Percentiles rank a stretch among this genome's conserved stretches.
Evolutionary conservation across 2,113 vertebrate species (phyloP).

Genomic region (Larimichthys polyactis): DNA sequence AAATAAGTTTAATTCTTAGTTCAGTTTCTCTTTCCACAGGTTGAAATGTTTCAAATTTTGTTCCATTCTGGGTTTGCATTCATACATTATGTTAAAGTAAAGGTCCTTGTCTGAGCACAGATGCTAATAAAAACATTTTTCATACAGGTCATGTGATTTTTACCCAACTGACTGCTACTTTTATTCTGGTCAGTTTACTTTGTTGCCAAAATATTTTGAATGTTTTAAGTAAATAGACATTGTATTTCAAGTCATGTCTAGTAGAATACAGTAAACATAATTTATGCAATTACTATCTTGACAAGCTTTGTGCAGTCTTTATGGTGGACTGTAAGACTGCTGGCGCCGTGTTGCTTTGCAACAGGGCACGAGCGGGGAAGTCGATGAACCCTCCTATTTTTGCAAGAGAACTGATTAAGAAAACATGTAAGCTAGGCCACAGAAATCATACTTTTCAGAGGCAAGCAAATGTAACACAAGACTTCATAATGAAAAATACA

Average conservation of each 20-base stretch:
- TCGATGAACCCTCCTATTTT: conserved; percentile 8
- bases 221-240: background rate
- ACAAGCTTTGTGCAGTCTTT: background rate
- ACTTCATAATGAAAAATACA: conserved; percentile 67
- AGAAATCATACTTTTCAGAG: conserved; percentile 39
- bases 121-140: background rate
- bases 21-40: background rate
- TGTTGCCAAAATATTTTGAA: background rate
- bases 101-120: background rate
- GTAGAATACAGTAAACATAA: background rate
- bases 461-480: conserved; percentile 58
- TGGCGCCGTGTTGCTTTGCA: conserved; percentile 3
- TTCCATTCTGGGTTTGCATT: background rate
- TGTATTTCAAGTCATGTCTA: background rate
- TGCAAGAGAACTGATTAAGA: background rate
- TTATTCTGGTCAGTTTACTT: background rate
- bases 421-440: conserved; percentile 21
- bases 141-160: background rate
- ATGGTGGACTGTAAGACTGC: background rate
- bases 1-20: conserved; percentile 3
- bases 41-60: background rate
- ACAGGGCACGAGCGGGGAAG: background rate
- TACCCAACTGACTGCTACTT: background rate
- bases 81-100: background rate
- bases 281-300: background rate